Evolutionary conservation across 2,113 vertebrate genomes (phyloP).

Genomic region (Anser brachyrhynchus): DNA sequence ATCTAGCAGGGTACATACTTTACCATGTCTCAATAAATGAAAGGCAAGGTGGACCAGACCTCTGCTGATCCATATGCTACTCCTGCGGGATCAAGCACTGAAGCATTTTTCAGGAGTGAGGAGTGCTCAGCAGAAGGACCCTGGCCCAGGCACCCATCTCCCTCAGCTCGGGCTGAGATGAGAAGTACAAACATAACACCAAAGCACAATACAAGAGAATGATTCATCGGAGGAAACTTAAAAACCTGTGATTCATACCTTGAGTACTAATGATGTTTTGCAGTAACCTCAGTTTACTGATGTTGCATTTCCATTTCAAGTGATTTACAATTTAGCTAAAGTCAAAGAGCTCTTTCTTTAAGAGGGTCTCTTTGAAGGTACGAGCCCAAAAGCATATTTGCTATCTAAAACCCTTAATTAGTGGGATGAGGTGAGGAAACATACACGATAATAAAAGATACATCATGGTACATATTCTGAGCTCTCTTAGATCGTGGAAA

Average conservation of each 20-base stretch:
- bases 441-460: background rate
- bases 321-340: background rate
- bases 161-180: background rate
- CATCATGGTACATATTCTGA: background rate
- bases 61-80: background rate
- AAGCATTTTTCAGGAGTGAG: background rate
- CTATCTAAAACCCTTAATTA: background rate
- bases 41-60: too few relatives aligned
- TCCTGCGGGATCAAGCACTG: too few relatives aligned
- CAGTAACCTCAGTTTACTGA: background rate
- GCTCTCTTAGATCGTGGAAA: background rate
- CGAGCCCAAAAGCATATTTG: background rate
- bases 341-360: rapidly evolving
- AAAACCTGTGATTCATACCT: slow-evolving; percentile 46
- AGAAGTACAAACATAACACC: background rate
- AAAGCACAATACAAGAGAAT: background rate
- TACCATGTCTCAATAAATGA: background rate
- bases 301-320: slow-evolving; percentile 9
- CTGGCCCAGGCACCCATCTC: background rate
- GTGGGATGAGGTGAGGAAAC: background rate
- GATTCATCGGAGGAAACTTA: background rate
- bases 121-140: background rate
- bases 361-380: background rate
- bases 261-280: background rate
- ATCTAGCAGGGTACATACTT: background rate